These are phyloP conservation scores for Ariolimax columbianus DNA, from an alignment of 2,888 invertebrate genomes.

Conservation along the genomic window DNA sequence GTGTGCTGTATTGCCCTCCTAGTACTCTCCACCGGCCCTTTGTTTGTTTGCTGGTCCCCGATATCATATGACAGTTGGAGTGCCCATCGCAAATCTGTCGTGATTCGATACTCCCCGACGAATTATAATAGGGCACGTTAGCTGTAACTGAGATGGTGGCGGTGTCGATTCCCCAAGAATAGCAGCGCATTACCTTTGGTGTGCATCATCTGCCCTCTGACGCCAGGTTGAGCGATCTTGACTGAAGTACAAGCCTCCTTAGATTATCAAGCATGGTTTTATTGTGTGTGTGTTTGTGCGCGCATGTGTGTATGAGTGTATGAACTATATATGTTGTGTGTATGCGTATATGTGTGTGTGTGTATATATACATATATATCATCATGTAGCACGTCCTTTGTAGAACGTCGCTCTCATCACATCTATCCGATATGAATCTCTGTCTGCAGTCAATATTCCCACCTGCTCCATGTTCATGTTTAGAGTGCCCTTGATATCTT, in stretches of 20 bases:
- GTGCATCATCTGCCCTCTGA: neutral
- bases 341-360: neutral
- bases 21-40: too few relatives aligned
- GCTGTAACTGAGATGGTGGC: neutral
- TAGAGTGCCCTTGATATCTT: too few relatives aligned
- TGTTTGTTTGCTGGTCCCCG: too few relatives aligned
- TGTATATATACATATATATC: too few relatives aligned
- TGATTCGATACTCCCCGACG: neutral
- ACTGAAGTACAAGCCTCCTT: neutral
- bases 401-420: too few relatives aligned
- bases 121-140: neutral
- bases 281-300: neutral
- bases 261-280: neutral
- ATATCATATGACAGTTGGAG: too few relatives aligned
- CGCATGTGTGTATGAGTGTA: neutral
- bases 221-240: neutral
- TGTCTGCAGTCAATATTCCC: too few relatives aligned
- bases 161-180: neutral
- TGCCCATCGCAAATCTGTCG: too few relatives aligned
- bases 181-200: neutral
- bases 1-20: too few relatives aligned
- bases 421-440: too few relatives aligned
- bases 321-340: neutral
- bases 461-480: too few relatives aligned
- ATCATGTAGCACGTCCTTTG: too few relatives aligned